phyloP scores from a whole-genome alignment of 1,140 invertebrate species.

The Drosophila sulfurigaster region DNA sequence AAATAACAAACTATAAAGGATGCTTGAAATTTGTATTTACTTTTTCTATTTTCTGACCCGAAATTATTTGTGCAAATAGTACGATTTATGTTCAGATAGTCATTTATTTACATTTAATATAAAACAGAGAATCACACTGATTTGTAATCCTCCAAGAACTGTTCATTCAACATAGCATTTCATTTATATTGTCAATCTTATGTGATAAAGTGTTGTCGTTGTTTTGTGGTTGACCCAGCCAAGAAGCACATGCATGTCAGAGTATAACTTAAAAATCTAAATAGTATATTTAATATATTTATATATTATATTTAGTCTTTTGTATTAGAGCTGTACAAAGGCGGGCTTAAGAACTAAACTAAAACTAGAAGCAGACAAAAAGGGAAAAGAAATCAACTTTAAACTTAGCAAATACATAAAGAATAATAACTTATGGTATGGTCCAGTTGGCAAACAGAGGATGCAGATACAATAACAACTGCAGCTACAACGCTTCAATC shows the following conservation, averaged over 20 bases:
- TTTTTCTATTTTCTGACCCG: too few species aligned
- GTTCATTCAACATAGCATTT: slow-evolving; percentile 9
- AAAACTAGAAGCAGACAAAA: not conserved
- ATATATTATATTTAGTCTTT: slow-evolving; percentile 62
- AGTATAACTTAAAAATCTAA: slow-evolving; percentile 13
- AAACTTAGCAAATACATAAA: slow-evolving; percentile 32
- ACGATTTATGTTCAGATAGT: too few species aligned
- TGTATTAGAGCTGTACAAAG: slow-evolving; percentile 62
- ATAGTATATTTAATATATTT: slow-evolving; percentile 22
- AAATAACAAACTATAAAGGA: too few species aligned
- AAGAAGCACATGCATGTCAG: slow-evolving; percentile 48
- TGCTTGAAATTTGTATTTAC: too few species aligned
- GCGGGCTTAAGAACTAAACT: slow-evolving; percentile 17
- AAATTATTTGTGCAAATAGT: too few species aligned
- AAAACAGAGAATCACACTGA: too few species aligned
- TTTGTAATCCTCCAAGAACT: too few species aligned
- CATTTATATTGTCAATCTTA: slow-evolving; percentile 40
- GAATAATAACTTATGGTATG: slow-evolving; percentile 46
- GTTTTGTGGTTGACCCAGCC: slow-evolving; percentile 35
- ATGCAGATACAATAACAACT: not conserved
- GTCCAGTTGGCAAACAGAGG: slow-evolving; percentile 54
- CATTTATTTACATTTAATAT: too few species aligned
- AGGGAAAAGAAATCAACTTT: slow-evolving; percentile 36
- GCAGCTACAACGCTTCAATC: slow-evolving; percentile 45
- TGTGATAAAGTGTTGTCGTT: slow-evolving; percentile 1